Percentiles rank a stretch among this genome's conserved stretches.
These are phyloP conservation scores for Ashinkailepas kermadecensis DNA, from an alignment of 2,888 invertebrate genomes.

Conservation along the genomic window DNA sequence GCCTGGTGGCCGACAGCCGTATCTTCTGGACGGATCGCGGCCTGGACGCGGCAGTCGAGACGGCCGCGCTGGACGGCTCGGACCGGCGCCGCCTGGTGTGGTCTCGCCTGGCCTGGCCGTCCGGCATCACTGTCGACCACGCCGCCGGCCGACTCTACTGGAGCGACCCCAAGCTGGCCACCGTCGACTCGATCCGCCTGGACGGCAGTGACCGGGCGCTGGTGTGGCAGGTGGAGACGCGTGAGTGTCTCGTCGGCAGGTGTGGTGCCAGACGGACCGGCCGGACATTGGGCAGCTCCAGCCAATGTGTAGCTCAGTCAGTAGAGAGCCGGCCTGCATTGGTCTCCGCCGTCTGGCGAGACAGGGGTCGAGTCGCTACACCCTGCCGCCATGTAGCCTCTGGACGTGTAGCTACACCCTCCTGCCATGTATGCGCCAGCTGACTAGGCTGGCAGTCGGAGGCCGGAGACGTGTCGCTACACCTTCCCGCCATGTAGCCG, in stretches of 20 bases:
- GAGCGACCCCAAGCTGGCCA: slow-evolving; percentile 69
- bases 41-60: slow-evolving; percentile 54
- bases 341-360: no score
- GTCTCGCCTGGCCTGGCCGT: slow-evolving; percentile 58
- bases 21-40: slow-evolving; percentile 72
- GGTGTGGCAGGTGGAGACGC: slow-evolving; percentile 48
- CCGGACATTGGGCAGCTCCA: no score
- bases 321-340: no score
- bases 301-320: no score
- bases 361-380: no score
- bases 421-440: no score
- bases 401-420: no score
- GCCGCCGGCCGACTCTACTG: slow-evolving; percentile 69
- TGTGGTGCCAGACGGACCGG: no score
- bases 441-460: no score
- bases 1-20: slow-evolving; percentile 42
- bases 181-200: slow-evolving; percentile 59
- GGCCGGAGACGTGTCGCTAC: no score
- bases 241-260: background rate
- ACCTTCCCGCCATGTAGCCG: no score
- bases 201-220: slow-evolving; percentile 60
- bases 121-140: slow-evolving; percentile 66
- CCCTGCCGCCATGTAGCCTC: no score
- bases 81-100: slow-evolving; percentile 51
- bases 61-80: slow-evolving; percentile 58